Evolutionary conservation across 2,797 vertebrate genomes (phyloP).

Genomic region (Helostoma temminkii): DNA sequence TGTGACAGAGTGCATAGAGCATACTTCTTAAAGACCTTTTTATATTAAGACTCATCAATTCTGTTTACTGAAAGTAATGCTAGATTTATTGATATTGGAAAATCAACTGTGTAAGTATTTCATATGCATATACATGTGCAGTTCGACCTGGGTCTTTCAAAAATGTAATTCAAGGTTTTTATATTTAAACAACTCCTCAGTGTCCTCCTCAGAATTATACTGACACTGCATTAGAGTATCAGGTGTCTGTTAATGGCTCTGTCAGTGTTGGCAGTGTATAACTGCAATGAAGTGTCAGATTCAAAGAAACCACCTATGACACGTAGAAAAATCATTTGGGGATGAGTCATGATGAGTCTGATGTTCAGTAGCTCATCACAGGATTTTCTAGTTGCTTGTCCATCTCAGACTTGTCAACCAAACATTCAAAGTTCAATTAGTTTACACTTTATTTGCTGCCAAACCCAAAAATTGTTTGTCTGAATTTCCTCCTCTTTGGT

Average conservation of each 20-base stretch:
- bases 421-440: constrained; percentile 31
- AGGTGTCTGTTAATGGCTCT: constrained; percentile 6
- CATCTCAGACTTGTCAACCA: constrained; percentile 12
- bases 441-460: constrained; percentile 31
- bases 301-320: not conserved
- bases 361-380: constrained; percentile 4
- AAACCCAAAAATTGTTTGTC: not conserved
- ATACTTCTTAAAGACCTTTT: too few species aligned
- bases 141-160: not conserved
- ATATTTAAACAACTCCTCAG: not conserved
- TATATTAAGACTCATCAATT: too few species aligned
- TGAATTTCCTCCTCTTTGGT: not conserved
- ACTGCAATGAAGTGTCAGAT: not conserved
- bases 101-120: too few species aligned
- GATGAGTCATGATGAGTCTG: constrained; percentile 50
- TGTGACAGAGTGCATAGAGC: too few species aligned
- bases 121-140: not conserved
- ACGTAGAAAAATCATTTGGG: not conserved
- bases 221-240: not conserved
- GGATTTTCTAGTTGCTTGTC: constrained; percentile 24
- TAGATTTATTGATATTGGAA: too few species aligned
- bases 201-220: not conserved
- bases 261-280: not conserved
- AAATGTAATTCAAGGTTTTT: not conserved
- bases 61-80: too few species aligned